Evolutionary conservation across 2,888 invertebrate genomes (phyloP).

Genomic region (Netelia inedita): DNA sequence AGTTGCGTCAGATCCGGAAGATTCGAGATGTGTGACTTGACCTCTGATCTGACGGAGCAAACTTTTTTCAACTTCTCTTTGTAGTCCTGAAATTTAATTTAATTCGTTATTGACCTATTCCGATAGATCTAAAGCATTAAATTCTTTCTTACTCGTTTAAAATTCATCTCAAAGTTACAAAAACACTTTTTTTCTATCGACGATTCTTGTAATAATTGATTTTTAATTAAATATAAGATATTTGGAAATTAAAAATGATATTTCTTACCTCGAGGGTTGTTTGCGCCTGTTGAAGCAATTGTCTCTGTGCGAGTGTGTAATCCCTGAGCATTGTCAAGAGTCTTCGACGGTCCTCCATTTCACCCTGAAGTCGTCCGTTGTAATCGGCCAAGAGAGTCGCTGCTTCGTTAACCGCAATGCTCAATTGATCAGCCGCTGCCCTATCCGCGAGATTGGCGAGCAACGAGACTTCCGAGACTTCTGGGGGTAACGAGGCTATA

Average conservation of each 20-base stretch:
- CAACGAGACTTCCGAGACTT: conserved; percentile 96
- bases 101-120: not conserved
- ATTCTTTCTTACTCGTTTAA: no score
- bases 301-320: conserved; percentile 94
- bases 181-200: no score
- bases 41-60: conserved; percentile 93
- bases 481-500: conserved; percentile 97
- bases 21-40: conserved; percentile 96
- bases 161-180: no score
- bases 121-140: not conserved
- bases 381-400: conserved; percentile 95
- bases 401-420: conserved; percentile 95
- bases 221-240: no score
- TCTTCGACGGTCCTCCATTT: conserved; percentile 95
- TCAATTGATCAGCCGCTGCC: conserved; percentile 92
- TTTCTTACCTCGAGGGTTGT: conserved; percentile 92
- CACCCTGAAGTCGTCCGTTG: conserved; percentile 93
- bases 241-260: not conserved
- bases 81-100: conserved; percentile 90
- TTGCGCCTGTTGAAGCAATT: conserved; percentile 94
- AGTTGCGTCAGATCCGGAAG: conserved; percentile 96
- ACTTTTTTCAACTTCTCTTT: conserved; percentile 95
- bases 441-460: conserved; percentile 94
- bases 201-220: no score
- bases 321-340: conserved; percentile 95